Evolutionary conservation across 2,888 invertebrate genomes (phyloP).

Genomic region (Lasioglossum vierecki): DNA sequence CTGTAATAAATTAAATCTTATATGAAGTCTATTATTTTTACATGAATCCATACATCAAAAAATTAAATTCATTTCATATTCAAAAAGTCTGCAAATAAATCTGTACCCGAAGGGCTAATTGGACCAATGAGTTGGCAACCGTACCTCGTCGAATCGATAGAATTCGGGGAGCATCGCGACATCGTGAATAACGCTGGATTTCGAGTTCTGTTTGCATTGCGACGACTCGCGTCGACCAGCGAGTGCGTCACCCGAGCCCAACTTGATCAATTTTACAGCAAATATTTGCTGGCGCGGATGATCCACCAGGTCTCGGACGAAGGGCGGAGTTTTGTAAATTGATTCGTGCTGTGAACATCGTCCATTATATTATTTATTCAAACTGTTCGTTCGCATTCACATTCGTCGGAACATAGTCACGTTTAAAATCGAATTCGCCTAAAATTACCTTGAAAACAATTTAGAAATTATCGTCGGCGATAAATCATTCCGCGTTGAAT

Average conservation of each 20-base stretch:
- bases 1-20: too few relatives aligned
- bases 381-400: too few relatives aligned
- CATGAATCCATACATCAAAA: too few relatives aligned
- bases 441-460: too few relatives aligned
- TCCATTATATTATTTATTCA: neutral
- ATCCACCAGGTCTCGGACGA: neutral
- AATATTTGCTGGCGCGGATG: neutral
- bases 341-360: neutral
- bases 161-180: neutral
- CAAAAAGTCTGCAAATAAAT: too few relatives aligned
- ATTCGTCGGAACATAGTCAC: too few relatives aligned
- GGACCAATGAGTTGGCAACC: neutral
- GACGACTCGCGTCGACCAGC: neutral
- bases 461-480: neutral
- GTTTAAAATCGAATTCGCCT: too few relatives aligned
- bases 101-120: neutral
- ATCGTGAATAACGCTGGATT: neutral
- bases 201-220: constrained; percentile 10
- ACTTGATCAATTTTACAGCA: constrained; percentile 1
- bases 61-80: too few relatives aligned
- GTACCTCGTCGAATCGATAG: constrained; percentile 44
- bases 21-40: too few relatives aligned
- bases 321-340: neutral
- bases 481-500: neutral
- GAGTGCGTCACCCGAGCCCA: neutral